phyloP scores from a whole-genome alignment of 2,888 invertebrate genomes.

The Pardosa pseudoannulata region DNA sequence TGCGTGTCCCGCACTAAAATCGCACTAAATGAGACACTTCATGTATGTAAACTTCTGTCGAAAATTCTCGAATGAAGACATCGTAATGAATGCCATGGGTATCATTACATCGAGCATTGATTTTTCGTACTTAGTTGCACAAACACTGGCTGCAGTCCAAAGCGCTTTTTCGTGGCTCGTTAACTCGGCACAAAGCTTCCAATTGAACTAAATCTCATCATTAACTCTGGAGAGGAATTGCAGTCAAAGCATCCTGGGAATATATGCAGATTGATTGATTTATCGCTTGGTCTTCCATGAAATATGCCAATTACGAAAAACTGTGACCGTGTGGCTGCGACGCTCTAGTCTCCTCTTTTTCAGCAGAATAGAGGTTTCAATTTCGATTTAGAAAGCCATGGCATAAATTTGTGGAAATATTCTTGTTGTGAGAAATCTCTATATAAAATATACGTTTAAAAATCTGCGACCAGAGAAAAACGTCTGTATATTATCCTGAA shows the following conservation, averaged over 20 bases:
- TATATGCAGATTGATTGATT: slow-evolving; percentile 1
- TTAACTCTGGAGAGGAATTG: neutral
- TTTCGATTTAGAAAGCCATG: too few species aligned
- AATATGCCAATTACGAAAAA: neutral
- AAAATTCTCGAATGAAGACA: neutral
- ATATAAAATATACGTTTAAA: too few species aligned
- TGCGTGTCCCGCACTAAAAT: neutral
- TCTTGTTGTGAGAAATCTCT: too few species aligned
- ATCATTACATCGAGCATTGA: neutral
- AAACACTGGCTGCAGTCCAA: slow-evolving; percentile 1
- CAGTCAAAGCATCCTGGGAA: neutral
- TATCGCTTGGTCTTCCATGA: neutral
- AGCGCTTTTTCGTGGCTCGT: slow-evolving; percentile 11
- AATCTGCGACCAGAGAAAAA: too few species aligned
- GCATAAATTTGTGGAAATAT: too few species aligned
- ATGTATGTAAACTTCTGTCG: neutral
- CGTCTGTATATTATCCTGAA: too few species aligned
- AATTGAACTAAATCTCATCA: slow-evolving; percentile 4
- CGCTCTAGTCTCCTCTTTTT: too few species aligned
- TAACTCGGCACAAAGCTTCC: neutral
- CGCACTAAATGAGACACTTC: neutral
- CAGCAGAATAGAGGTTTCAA: too few species aligned
- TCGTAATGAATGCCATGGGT: slow-evolving; percentile 8
- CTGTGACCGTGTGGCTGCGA: too few species aligned
- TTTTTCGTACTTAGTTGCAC: neutral